Percentiles rank a stretch among this genome's conserved stretches.
These are phyloP conservation scores for Limanda limanda DNA, from an alignment of 2,113 vertebrate genomes.

Conservation along the genomic window DNA sequence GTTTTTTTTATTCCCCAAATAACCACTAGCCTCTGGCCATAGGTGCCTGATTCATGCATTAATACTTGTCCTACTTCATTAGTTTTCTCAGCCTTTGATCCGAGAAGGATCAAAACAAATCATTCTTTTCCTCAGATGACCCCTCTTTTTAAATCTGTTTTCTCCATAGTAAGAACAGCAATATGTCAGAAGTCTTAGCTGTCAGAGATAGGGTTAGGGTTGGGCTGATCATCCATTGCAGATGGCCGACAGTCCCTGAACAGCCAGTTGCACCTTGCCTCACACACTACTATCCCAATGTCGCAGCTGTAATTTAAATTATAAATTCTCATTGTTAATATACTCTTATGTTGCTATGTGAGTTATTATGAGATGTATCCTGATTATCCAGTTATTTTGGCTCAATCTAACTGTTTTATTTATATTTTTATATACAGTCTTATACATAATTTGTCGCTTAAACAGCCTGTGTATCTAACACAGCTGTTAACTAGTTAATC, in stretches of 20 bases:
- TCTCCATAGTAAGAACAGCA: not conserved
- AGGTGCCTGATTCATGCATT: slow-evolving; percentile 54
- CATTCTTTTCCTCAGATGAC: slow-evolving; percentile 27
- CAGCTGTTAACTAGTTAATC: not conserved
- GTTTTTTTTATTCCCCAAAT: slow-evolving; percentile 38
- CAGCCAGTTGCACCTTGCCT: no score
- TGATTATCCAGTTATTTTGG: not conserved
- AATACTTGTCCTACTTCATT: slow-evolving; percentile 51
- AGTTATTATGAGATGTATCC: not conserved
- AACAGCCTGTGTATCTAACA: no score
- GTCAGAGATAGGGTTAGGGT: not conserved
- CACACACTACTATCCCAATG: no score
- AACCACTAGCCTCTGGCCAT: slow-evolving; percentile 42
- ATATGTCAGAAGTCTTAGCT: slow-evolving; percentile 12
- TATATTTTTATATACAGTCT: not conserved
- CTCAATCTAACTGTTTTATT: not conserved
- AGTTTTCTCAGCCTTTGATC: slow-evolving; percentile 50
- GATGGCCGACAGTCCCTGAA: no score
- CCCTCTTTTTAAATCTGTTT: not conserved
- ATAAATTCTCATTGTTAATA: no score
- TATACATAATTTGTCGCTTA: not conserved
- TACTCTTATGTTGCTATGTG: no score
- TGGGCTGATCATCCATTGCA: no score
- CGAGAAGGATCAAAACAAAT: slow-evolving; percentile 54
- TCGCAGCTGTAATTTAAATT: no score